Evolutionary conservation across 2,888 invertebrate genomes (phyloP).

Genomic region (Lasioglossum villosulum): DNA sequence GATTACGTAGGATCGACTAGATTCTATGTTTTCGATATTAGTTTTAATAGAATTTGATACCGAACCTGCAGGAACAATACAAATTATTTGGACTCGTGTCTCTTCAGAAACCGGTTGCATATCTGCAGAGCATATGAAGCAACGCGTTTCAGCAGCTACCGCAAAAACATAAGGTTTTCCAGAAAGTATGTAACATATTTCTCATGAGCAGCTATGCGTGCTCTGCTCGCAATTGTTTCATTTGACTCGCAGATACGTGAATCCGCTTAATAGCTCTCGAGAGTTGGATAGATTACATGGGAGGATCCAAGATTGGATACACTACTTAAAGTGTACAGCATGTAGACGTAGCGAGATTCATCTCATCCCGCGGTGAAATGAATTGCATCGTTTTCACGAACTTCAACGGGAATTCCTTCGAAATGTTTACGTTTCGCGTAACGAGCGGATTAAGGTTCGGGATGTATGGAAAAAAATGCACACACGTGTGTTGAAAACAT

Average conservation of each 20-base stretch:
- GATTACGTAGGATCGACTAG: too few species aligned
- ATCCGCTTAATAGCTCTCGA: conserved; percentile 56
- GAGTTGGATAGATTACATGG: conserved; percentile 60
- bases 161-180: background rate
- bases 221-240: conserved; percentile 49
- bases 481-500: background rate
- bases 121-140: background rate
- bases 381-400: conserved; percentile 21
- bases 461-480: background rate
- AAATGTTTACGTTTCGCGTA: background rate
- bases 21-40: too few species aligned
- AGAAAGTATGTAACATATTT: background rate
- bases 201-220: background rate
- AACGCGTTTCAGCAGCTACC: background rate
- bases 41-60: too few species aligned
- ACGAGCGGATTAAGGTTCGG: background rate
- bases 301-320: conserved; percentile 37
- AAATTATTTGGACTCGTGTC: background rate
- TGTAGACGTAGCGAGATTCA: conserved; percentile 19
- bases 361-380: conserved; percentile 1
- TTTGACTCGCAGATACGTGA: conserved; percentile 57
- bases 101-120: background rate
- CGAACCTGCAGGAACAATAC: background rate
- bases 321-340: conserved; percentile 24
- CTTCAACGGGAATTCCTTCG: background rate